phyloP scores from a whole-genome alignment of 2,113 vertebrate genomes.

The Tiliqua scincoides region DNA sequence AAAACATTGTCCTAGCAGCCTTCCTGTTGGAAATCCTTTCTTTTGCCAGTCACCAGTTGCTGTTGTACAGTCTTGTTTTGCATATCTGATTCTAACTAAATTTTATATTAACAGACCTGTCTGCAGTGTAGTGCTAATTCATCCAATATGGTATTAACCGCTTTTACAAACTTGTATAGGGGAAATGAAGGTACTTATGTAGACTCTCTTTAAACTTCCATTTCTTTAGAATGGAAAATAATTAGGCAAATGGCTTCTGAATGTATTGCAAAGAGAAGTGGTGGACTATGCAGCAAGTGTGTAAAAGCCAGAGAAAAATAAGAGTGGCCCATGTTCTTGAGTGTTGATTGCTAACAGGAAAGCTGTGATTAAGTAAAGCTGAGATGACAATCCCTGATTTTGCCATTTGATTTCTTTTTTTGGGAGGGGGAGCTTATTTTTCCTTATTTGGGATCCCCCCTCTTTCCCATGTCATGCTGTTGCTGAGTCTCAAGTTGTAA shows the following conservation, averaged over 20 bases:
- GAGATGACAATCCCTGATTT: background rate
- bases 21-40: background rate
- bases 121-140: background rate
- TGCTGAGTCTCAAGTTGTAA: too few relatives aligned
- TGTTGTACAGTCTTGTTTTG: background rate
- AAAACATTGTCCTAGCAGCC: too few relatives aligned
- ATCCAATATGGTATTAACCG: background rate
- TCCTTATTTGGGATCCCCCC: background rate
- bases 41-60: background rate
- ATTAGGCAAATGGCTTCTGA: background rate
- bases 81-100: background rate
- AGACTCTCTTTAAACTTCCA: background rate
- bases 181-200: background rate
- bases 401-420: too few relatives aligned
- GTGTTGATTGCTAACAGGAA: background rate
- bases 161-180: background rate
- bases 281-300: background rate
- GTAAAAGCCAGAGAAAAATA: background rate
- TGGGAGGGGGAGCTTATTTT: too few relatives aligned
- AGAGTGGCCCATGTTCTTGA: background rate
- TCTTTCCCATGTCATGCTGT: too few relatives aligned
- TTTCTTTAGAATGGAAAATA: background rate
- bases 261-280: background rate
- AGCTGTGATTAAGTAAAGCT: background rate
- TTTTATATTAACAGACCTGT: constrained; percentile 6